Percentiles rank a stretch among this genome's conserved stretches.
phyloP scores from a whole-genome alignment of 2,888 invertebrate species.

The Eupithecia pulchellata region DNA sequence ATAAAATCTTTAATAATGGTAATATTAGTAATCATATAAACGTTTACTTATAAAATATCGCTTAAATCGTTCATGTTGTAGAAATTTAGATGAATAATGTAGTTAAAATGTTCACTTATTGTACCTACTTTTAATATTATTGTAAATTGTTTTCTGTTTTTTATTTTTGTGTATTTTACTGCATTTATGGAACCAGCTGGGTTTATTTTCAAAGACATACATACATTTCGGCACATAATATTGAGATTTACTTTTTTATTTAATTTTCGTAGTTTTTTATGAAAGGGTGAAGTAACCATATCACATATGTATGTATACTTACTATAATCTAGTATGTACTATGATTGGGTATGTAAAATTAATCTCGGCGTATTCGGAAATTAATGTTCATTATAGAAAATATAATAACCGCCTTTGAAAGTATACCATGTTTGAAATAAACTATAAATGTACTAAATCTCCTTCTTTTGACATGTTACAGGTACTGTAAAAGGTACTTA shows the following conservation, averaged over 20 bases:
- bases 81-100: conserved; percentile 68
- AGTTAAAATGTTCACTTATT: conserved; percentile 56
- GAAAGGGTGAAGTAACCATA: conserved; percentile 76
- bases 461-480: conserved; percentile 20
- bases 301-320: conserved; percentile 79
- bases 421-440: conserved; percentile 44
- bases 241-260: background rate
- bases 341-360: conserved; percentile 62
- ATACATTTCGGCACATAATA: background rate
- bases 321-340: conserved; percentile 63
- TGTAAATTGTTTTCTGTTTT: conserved; percentile 37
- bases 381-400: conserved; percentile 38
- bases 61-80: conserved; percentile 83
- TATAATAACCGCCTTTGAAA: conserved; percentile 46
- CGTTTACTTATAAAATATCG: conserved; percentile 69
- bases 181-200: conserved; percentile 44
- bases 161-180: conserved; percentile 43
- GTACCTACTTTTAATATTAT: conserved; percentile 41
- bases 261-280: conserved; percentile 32
- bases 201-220: conserved; percentile 10
- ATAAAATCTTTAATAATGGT: conserved; percentile 71
- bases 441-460: conserved; percentile 31
- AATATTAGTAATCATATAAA: conserved; percentile 69
- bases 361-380: conserved; percentile 64
- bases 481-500: background rate